Percentiles rank a stretch among this genome's conserved stretches.
phyloP scores from a whole-genome alignment of 2,888 invertebrate species.

The Pristionchus japonicus region DNA sequence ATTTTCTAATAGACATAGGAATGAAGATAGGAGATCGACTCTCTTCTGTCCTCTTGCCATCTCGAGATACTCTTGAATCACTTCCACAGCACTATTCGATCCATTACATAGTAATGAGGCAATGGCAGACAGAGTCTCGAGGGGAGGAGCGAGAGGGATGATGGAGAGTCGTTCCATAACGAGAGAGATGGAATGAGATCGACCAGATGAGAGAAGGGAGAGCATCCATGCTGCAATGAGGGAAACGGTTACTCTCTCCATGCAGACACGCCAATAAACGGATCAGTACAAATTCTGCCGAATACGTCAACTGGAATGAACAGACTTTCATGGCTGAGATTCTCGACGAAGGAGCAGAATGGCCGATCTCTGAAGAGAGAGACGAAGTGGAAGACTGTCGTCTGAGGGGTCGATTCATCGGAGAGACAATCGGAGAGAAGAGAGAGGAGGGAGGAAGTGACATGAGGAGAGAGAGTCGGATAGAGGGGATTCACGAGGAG shows the following conservation, averaged over 20 bases:
- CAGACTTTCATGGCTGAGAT: conserved; percentile 59
- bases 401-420: neutral
- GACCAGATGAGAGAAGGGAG: conserved; percentile 60
- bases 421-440: conserved; percentile 38
- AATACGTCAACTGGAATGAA: too few relatives aligned
- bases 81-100: conserved; percentile 34
- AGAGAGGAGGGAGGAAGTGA: neutral
- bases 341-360: conserved; percentile 52
- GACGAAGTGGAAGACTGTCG: conserved; percentile 64
- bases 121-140: conserved; percentile 71
- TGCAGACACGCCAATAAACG: neutral
- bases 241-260: neutral
- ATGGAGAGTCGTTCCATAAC: conserved; percentile 67
- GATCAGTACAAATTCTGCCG: neutral
- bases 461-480: conserved; percentile 6
- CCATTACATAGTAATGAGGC: conserved; percentile 59
- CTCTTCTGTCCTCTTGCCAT: conserved; percentile 60
- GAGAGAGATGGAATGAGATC: conserved; percentile 58
- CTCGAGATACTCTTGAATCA: conserved; percentile 65
- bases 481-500: neutral
- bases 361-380: conserved; percentile 59
- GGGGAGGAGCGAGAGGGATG: conserved; percentile 73
- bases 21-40: conserved; percentile 69
- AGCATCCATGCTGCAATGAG: conserved; percentile 70
- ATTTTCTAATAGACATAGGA: conserved; percentile 70